These are phyloP conservation scores for Trinectes maculatus DNA, from an alignment of 2,113 vertebrate species.

Conservation along the genomic window DNA sequence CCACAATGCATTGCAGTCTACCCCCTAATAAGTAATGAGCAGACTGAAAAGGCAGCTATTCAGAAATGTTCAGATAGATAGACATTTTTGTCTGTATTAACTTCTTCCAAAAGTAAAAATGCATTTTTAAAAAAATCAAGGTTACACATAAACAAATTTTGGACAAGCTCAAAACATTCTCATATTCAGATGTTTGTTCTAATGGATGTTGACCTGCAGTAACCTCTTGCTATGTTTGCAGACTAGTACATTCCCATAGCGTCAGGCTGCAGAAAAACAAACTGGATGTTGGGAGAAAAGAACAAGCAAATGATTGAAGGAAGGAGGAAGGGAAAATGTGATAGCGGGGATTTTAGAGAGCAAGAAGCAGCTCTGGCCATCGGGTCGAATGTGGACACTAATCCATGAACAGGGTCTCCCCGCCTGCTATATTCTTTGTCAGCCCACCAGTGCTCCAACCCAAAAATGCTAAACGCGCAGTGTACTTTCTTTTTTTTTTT, in stretches of 20 bases:
- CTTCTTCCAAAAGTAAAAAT: background rate
- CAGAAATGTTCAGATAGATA: no score
- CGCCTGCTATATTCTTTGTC: background rate
- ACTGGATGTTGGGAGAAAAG: constrained; percentile 17
- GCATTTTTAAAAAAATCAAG: background rate
- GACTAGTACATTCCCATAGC: constrained; percentile 36
- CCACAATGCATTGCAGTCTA: constrained; percentile 65
- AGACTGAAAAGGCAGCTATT: constrained; percentile 8
- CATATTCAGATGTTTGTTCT: constrained; percentile 9
- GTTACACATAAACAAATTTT: background rate
- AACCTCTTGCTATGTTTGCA: constrained; percentile 34
- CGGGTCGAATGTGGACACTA: constrained; percentile 14
- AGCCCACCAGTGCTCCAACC: constrained; percentile 19
- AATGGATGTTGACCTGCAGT: constrained; percentile 38
- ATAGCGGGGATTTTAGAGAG: constrained; percentile 5
- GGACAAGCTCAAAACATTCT: background rate
- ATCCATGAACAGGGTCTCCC: constrained; percentile 33
- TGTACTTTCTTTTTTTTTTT: background rate
- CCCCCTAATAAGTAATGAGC: constrained; percentile 12
- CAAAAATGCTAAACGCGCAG: constrained; percentile 43
- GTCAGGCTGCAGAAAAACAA: constrained; percentile 45
- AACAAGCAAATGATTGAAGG: constrained; percentile 50
- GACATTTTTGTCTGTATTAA: constrained; percentile 1
- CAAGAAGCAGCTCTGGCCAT: background rate
- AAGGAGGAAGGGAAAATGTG: background rate